Evolutionary conservation across 2,797 vertebrate species (phyloP).

Genomic region (Denticeps clupeoides): DNA sequence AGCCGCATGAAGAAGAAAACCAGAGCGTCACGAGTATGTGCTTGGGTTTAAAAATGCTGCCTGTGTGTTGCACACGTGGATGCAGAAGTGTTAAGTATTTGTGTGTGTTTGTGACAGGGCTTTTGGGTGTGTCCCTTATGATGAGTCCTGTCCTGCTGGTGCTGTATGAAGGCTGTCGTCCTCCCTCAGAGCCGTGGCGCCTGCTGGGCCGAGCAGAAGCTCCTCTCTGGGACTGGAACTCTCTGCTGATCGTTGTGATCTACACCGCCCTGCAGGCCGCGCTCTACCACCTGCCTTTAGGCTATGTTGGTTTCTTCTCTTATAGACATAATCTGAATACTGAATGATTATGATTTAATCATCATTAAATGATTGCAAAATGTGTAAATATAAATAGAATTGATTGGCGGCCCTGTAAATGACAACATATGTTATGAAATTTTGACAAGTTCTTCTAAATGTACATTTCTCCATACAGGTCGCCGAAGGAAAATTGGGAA

Average conservation of each 20-base stretch:
- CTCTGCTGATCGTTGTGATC: conserved; percentile 10
- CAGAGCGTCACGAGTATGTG: too few relatives aligned
- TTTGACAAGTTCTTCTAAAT: too few relatives aligned
- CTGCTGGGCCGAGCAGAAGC: not conserved
- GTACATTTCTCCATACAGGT: conserved; percentile 18
- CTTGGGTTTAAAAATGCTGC: too few relatives aligned
- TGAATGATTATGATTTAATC: not conserved
- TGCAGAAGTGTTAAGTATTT: not conserved
- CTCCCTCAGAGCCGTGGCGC: conserved; percentile 21
- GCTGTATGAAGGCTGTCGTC: conserved; percentile 20
- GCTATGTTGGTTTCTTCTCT: conserved; percentile 25
- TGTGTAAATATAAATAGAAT: not conserved
- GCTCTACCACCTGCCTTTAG: conserved; percentile 31
- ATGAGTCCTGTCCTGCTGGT: conserved; percentile 12
- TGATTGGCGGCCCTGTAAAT: too few relatives aligned
- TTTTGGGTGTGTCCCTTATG: conserved; percentile 19
- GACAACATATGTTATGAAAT: too few relatives aligned
- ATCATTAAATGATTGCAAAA: too few relatives aligned
- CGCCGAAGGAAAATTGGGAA: conserved; percentile 23
- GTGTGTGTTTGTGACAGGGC: conserved; percentile 16
- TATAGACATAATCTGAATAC: too few relatives aligned
- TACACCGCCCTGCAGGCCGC: conserved; percentile 27
- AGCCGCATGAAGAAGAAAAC: not conserved
- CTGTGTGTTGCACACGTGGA: too few relatives aligned
- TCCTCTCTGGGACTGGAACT: conserved; percentile 26